Evolutionary conservation across 2,113 vertebrate genomes (phyloP).

Genomic region (Gymnarchus niloticus): DNA sequence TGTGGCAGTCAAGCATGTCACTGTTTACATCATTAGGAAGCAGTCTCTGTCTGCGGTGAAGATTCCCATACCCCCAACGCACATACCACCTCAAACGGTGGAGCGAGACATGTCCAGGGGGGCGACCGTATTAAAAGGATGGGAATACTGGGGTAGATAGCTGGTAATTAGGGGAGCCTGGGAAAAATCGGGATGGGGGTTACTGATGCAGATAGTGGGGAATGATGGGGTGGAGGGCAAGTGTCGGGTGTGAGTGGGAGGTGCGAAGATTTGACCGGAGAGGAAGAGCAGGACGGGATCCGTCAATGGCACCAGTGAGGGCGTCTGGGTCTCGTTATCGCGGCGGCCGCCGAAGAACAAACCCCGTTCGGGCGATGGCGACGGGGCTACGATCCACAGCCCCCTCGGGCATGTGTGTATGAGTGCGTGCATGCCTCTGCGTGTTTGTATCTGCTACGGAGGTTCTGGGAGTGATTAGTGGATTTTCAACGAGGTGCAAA

Average conservation of each 20-base stretch:
- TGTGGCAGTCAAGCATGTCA: not conserved
- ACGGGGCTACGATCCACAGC: not conserved
- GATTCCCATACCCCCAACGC: not conserved
- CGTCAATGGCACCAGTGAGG: not conserved
- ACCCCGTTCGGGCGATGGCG: not conserved
- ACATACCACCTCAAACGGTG: not conserved
- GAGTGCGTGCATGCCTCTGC: not conserved
- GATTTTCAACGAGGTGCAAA: no score
- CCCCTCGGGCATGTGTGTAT: not conserved
- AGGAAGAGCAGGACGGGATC: not conserved
- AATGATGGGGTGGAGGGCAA: not conserved
- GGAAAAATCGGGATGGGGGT: not conserved
- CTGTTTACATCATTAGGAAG: constrained; percentile 24
- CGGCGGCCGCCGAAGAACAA: not conserved
- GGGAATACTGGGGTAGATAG: not conserved
- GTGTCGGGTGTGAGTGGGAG: not conserved
- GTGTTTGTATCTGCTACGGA: not conserved
- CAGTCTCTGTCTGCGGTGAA: not conserved
- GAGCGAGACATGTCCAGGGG: not conserved
- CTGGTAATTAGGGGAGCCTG: not conserved
- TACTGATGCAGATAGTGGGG: not conserved
- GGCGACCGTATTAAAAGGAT: not conserved
- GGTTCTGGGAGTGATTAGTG: no score
- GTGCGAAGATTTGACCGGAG: not conserved
- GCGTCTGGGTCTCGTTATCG: not conserved